Evolutionary conservation across 2,888 invertebrate genomes (phyloP).

Genomic region (Mycogona germanica): DNA sequence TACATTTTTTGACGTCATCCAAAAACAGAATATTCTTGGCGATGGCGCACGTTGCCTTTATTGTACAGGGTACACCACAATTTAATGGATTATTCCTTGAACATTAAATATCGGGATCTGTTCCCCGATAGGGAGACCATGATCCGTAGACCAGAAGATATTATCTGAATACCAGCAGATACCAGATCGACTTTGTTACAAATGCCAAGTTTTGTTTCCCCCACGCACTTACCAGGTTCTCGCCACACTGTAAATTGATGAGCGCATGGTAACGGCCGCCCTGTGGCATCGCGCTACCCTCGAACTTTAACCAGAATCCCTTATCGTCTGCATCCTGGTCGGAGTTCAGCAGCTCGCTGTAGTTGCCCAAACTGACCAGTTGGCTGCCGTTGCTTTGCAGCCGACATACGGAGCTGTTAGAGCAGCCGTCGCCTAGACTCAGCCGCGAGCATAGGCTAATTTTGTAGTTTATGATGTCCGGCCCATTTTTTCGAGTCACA

Average conservation of each 20-base stretch:
- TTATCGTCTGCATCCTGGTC: conserved; percentile 6
- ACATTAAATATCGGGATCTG: too few species aligned
- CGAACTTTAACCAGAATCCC: conserved; percentile 12
- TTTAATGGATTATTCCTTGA: too few species aligned
- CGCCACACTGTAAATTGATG: conserved; percentile 1
- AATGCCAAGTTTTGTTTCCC: too few species aligned
- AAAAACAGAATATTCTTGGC: too few species aligned
- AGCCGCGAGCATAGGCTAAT: conserved; percentile 12
- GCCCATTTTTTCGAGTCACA: conserved; percentile 1
- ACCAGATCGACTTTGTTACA: too few species aligned
- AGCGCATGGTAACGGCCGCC: conserved; percentile 4
- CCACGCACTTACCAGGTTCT: conserved; percentile 1
- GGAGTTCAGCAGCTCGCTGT: neutral
- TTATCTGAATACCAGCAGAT: too few species aligned
- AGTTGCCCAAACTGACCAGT: conserved; percentile 3
- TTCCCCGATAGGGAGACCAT: too few species aligned
- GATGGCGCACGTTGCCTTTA: too few species aligned
- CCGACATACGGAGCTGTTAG: conserved; percentile 8
- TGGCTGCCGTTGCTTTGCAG: neutral
- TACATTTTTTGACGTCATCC: too few species aligned
- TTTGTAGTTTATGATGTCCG: neutral
- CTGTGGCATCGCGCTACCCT: conserved; percentile 4
- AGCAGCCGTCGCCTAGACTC: neutral
- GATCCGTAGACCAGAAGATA: too few species aligned
- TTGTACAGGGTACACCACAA: too few species aligned